Evolutionary conservation across 2,113 vertebrate species (phyloP), one percentile per base, ranked within the genome.

Genomic region (Pelecanoides urinatrix): DNA sequence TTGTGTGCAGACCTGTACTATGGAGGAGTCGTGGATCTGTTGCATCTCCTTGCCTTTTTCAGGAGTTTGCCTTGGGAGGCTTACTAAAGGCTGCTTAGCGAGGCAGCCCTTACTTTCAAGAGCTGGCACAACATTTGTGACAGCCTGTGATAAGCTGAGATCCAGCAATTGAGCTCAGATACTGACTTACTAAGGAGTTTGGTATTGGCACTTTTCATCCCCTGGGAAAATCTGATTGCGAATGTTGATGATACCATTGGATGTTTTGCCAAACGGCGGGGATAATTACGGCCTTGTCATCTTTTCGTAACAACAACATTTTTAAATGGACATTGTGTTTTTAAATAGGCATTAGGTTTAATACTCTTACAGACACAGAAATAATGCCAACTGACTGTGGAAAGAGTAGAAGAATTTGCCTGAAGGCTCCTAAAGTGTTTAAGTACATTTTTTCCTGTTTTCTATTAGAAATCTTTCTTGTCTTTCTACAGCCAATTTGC

Each of bases 1-100:
- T 1, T 2, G 10, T 55, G 18, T 63, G 40, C 67, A 5, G 25
- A 22, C 68, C 9, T 42, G 34, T 63, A 12, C 12, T 9, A 0
- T 9, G 16, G 27, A 21, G 50, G 27, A 45, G 15, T 42, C 2
- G 1, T 34, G 22, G 4, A 22, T 50, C 67, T 76, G 47, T 49
- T 52, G 30, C 25, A 32, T 79, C 34, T 86, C 29, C 29, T 81
- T 66, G 9, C 26, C 6, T 9, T 53, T 93, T 90, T 10, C 0
- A 3, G 27, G 27, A 56, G 15, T 66, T 63, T 59, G 9, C 13
- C 11, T 11, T 87, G 34, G 27, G 21, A 44, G 23, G 8, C 45
- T 68, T 61, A 20, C 3, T 47, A 18, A 70, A 16, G 68, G 18
- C 40, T 65, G 13, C 36, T 45, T 63, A 45, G 30, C 0, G 1